These are phyloP conservation scores for Diadema setosum DNA, from an alignment of 35 echinoderm and acorn worm species.

Conservation along the genomic window DNA sequence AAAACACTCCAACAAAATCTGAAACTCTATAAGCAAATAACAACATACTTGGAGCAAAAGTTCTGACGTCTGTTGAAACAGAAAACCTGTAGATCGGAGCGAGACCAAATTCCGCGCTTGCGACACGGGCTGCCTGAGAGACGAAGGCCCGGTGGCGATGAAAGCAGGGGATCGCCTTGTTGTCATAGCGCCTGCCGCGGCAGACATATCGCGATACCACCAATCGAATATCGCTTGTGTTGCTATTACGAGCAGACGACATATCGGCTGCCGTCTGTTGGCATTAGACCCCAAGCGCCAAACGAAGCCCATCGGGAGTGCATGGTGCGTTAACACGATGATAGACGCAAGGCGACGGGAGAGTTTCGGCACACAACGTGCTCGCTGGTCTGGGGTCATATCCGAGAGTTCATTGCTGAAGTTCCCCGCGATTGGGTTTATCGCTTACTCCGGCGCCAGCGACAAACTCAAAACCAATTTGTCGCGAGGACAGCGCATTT, in stretches of 20 bases:
- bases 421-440: neutral
- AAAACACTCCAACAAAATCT: no score
- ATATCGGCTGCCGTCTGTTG: neutral
- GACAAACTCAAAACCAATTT: slow-evolving; percentile 19
- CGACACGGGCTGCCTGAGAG: no score
- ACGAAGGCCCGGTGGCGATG: neutral
- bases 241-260: neutral
- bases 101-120: no score
- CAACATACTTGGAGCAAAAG: no score
- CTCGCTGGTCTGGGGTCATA: neutral
- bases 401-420: slow-evolving; percentile 10
- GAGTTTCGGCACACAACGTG: neutral
- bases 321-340: slow-evolving; percentile 20
- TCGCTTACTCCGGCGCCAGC: slow-evolving; percentile 18
- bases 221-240: neutral
- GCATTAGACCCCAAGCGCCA: neutral
- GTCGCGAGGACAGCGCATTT: neutral
- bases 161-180: neutral
- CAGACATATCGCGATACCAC: neutral
- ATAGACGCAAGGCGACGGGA: slow-evolving; percentile 8
- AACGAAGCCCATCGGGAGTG: neutral
- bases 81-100: no score
- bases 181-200: neutral
- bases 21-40: no score
- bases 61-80: no score